Conservation (phyloP, 2,113 vertebrate species). For the Phyllostomus hastatus region DNA sequence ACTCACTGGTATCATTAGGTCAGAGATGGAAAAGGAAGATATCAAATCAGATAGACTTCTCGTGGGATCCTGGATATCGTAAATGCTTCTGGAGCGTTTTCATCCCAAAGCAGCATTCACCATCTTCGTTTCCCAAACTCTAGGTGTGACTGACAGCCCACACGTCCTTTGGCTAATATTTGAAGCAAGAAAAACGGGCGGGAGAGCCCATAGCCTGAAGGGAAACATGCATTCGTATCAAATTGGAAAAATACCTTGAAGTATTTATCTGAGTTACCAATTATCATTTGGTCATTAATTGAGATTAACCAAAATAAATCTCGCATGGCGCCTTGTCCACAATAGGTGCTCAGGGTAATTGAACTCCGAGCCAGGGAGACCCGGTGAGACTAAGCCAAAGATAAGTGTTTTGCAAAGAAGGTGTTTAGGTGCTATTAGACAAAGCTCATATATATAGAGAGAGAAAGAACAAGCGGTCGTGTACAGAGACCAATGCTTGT, state of each 20-base stretch:
- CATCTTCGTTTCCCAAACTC: conserved; percentile 30
- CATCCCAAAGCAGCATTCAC: background rate
- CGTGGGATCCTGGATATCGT: background rate
- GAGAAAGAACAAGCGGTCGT: background rate
- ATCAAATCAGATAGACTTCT: background rate
- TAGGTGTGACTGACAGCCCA: background rate
- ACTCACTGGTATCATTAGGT: background rate
- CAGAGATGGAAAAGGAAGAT: conserved; percentile 1
- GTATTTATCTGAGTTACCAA: background rate
- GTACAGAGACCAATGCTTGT: background rate
- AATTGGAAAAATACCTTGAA: background rate
- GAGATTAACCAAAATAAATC: background rate
- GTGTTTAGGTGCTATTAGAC: background rate
- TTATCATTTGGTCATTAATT: background rate
- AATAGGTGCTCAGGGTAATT: background rate
- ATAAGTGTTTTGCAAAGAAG: background rate
- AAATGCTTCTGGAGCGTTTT: background rate
- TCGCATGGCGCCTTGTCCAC: background rate
- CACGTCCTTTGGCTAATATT: background rate
- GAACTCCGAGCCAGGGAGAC: background rate
- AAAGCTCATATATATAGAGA: background rate
- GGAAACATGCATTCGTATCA: background rate
- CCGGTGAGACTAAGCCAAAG: background rate
- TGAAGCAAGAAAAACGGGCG: background rate
- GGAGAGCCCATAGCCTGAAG: background rate